Evolutionary conservation across 1,140 invertebrate genomes (phyloP).

Genomic region (Drosophila equinoxialis): DNA sequence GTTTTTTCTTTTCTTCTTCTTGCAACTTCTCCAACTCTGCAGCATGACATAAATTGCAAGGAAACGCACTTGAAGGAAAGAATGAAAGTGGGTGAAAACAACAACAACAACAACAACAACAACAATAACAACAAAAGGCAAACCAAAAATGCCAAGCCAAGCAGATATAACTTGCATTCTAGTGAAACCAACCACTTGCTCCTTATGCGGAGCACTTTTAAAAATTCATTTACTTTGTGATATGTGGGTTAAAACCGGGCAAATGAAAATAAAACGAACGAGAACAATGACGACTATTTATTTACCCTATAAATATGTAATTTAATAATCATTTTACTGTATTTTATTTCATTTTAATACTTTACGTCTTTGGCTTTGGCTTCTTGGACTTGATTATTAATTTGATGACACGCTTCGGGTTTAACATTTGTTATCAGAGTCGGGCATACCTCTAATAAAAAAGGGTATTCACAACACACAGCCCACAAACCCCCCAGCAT

Average conservation of each 20-base stretch:
- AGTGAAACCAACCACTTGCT: slow-evolving; percentile 12
- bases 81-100: not conserved
- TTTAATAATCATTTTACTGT: not conserved
- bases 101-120: too few relatives aligned
- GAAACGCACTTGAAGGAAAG: slow-evolving; percentile 32
- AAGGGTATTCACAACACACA: not conserved
- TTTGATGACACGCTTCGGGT: too few relatives aligned
- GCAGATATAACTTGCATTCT: slow-evolving; percentile 38
- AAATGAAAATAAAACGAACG: slow-evolving; percentile 30
- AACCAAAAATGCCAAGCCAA: slow-evolving; percentile 39
- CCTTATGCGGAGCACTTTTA: slow-evolving; percentile 32
- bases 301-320: not conserved
- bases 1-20: not conserved
- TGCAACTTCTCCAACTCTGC: slow-evolving; percentile 1
- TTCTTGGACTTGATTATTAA: too few relatives aligned
- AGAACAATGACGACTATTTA: not conserved
- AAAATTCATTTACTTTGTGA: slow-evolving; percentile 66
- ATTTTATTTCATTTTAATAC: too few relatives aligned
- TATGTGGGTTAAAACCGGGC: slow-evolving; percentile 13
- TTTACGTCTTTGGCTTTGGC: too few relatives aligned
- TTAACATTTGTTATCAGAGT: too few relatives aligned
- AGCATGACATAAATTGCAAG: slow-evolving; percentile 57
- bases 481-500: not conserved
- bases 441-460: not conserved
- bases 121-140: not conserved